These are phyloP conservation scores for Hippopotamyrus pictus DNA, from an alignment of 2,797 vertebrate species.

Conservation along the genomic window DNA sequence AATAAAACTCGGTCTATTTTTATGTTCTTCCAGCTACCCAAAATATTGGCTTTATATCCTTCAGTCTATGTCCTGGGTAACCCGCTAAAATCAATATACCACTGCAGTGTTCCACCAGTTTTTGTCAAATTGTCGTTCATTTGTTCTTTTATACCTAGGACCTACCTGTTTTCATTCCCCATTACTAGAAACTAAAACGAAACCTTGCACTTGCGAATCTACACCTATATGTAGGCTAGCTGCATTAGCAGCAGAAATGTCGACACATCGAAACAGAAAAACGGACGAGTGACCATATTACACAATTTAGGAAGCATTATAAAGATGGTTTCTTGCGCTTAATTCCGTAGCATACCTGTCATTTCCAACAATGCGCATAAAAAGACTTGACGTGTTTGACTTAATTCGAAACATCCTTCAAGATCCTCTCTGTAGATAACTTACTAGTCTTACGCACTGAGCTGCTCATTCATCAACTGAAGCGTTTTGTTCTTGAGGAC, in stretches of 20 bases:
- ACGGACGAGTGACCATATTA: background rate
- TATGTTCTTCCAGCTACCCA: background rate
- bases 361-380: background rate
- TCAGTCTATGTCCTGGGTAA: background rate
- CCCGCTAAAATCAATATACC: background rate
- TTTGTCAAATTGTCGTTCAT: background rate
- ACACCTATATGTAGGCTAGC: background rate
- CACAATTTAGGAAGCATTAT: background rate
- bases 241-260: background rate
- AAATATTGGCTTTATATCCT: background rate
- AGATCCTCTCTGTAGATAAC: background rate
- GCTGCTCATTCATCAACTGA: background rate
- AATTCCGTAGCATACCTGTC: background rate
- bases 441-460: background rate
- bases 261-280: background rate
- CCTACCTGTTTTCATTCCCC: background rate
- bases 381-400: background rate
- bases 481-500: background rate
- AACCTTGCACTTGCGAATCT: background rate
- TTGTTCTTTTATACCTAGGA: background rate
- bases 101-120: background rate
- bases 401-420: background rate
- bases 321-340: background rate
- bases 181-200: background rate
- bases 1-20: background rate